phyloP scores from a whole-genome alignment of 2,113 vertebrate species.

The Osmerus eperlanus region DNA sequence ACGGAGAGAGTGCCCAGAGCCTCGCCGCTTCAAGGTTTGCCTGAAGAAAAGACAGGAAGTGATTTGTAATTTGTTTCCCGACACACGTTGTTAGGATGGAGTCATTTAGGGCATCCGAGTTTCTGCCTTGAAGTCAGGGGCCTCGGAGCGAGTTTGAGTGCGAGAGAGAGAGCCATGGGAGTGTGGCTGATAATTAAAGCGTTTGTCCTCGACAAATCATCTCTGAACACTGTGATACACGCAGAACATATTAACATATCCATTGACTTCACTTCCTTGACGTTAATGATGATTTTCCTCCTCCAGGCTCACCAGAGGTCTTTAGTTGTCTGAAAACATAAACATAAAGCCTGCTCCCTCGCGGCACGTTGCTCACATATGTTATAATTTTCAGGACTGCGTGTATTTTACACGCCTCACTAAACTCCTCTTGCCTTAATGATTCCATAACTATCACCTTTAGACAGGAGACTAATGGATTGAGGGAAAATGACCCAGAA shows the following conservation, averaged over 20 bases:
- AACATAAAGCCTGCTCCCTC: constrained; percentile 51
- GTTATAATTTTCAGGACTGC: constrained; percentile 64
- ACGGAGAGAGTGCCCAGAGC: constrained; percentile 70
- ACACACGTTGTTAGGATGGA: constrained; percentile 70
- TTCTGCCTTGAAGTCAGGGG: constrained; percentile 58
- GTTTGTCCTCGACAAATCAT: constrained; percentile 63
- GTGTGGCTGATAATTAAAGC: constrained; percentile 64
- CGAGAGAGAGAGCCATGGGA: constrained; percentile 27
- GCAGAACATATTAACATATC: constrained; percentile 52
- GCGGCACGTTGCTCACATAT: constrained; percentile 64
- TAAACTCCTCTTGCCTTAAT: constrained; percentile 54
- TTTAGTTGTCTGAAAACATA: constrained; percentile 56
- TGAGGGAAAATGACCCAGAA: constrained; percentile 53
- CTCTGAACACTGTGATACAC: constrained; percentile 28
- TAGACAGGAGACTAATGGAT: constrained; percentile 50
- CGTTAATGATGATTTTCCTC: constrained; percentile 65
- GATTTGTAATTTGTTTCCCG: constrained; percentile 69
- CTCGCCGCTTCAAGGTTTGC: constrained; percentile 35
- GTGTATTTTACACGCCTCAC: constrained; percentile 59
- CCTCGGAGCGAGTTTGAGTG: constrained; percentile 32
- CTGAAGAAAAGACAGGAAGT: constrained; percentile 38
- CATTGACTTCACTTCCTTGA: constrained; percentile 53
- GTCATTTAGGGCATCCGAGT: constrained; percentile 63
- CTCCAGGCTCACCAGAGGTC: constrained; percentile 44
- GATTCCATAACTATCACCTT: constrained; percentile 51